Percentiles rank a stretch among this genome's conserved stretches.
Evolutionary conservation across 2,888 invertebrate genomes (phyloP).

Genomic region (Macrosoma leucophasiata): DNA sequence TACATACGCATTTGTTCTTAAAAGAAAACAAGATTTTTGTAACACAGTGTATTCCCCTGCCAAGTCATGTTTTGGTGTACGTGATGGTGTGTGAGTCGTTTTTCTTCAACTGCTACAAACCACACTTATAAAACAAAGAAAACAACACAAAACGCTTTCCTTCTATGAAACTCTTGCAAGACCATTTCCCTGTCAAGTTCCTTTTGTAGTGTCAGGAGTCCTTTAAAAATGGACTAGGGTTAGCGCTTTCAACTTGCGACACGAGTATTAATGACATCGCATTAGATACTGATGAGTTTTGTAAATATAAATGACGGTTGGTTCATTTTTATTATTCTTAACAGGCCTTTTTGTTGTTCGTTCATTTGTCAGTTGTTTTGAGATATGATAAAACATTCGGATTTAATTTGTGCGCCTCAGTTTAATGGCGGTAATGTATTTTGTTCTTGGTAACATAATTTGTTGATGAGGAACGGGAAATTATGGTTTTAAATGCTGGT

Average conservation of each 20-base stretch:
- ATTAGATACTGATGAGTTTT: conserved; percentile 16
- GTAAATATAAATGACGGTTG: conserved; percentile 14
- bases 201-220: conserved; percentile 45
- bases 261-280: conserved; percentile 9
- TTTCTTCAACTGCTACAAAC: no score
- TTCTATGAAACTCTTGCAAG: conserved; percentile 8
- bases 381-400: conserved; percentile 16
- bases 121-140: no score
- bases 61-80: no score
- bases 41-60: no score
- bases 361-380: conserved; percentile 15
- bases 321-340: conserved; percentile 13
- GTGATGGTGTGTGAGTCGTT: no score
- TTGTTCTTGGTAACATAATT: no score
- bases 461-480: no score
- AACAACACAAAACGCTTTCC: conserved; percentile 1
- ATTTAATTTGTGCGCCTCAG: no score
- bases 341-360: conserved; percentile 13
- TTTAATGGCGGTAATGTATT: no score
- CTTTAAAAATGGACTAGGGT: conserved; percentile 47
- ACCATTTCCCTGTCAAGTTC: conserved; percentile 31
- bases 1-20: no score
- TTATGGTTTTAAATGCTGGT: no score
- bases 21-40: no score
- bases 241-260: conserved; percentile 34